These are phyloP conservation scores for Mylabris phalerata DNA, from an alignment of 1,140 invertebrate species.

Conservation along the genomic window DNA sequence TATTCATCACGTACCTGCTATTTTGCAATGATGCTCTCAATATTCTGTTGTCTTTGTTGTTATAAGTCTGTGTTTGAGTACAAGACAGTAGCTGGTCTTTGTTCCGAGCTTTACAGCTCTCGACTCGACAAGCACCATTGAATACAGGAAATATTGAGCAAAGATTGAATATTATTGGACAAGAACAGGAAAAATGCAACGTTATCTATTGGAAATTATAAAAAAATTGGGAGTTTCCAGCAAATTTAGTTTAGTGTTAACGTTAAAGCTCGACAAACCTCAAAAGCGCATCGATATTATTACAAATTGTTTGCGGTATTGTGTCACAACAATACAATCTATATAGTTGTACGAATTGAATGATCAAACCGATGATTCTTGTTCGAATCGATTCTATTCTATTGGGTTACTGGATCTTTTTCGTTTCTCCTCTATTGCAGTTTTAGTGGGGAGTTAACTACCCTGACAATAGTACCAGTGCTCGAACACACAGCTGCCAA, in stretches of 20 bases:
- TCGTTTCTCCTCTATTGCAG: no score
- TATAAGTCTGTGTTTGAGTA: slow-evolving; percentile 5
- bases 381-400: not conserved
- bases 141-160: slow-evolving; percentile 14
- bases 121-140: slow-evolving; percentile 4
- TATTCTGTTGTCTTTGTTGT: slow-evolving; percentile 7
- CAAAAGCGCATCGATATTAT: slow-evolving; percentile 36
- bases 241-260: no score
- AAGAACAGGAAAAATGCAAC: not conserved
- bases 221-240: no score
- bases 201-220: no score
- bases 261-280: slow-evolving; percentile 16
- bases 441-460: slow-evolving; percentile 11
- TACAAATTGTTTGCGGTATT: slow-evolving; percentile 33
- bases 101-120: not conserved
- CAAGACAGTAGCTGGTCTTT: slow-evolving; percentile 14
- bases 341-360: not conserved
- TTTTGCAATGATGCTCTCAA: slow-evolving; percentile 9
- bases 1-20: slow-evolving; percentile 12
- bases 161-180: slow-evolving; percentile 1
- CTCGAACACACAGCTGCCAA: slow-evolving; percentile 25
- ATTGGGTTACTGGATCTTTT: not conserved
- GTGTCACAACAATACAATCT: slow-evolving; percentile 28
- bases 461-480: slow-evolving; percentile 23
- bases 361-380: no score